Evolutionary conservation across 2,888 invertebrate species (phyloP), one percentile per base, ranked within the genome.

Genomic region (Nymphalis c-album): DNA sequence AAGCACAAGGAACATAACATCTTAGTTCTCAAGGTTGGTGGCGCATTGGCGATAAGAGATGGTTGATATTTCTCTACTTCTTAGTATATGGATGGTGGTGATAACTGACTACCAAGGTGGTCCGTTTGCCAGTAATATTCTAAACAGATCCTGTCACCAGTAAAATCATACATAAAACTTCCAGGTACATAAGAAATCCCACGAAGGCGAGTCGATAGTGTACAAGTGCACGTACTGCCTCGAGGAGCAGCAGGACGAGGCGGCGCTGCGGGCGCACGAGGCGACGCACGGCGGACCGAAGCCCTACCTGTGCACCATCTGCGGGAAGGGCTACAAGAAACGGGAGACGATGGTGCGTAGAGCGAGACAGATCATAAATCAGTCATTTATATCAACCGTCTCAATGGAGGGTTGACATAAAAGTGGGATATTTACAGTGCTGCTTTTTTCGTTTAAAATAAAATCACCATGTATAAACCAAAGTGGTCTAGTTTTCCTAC

Each of bases 251-350:
- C 53, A 72, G 0, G 80, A 84, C 65, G 78, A 73, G 53, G 74
- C 64, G 0, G 64, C 73, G 1, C 72, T 83, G 13, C 70, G 60
- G 7, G 68, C 53, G 0, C 91, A 91, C 74, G 87, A 90, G 68
- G 76, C 75, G 0, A 71, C 80, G 0, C 91, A 91, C 71, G 35
- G 48, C 0, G 88, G 86, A 0, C 80, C 87, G 1, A 85, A 83
- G 74, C 90, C 90, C 53, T 91, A 83, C 67, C 69, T 85, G 1
- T 91, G 91, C 64, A 88, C 88, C 0, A 50, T 85, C 0, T 91
- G 91, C 69, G 85, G 85, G 10, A 83, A 85, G 67, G 70, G 63
- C 0, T 91, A 90, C 61, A 87, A 85, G 75, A 85, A 87, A 60
- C 69, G 80, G 31, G 90, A 88, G 68, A 85, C 88, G 1, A 88